Evolutionary conservation across 2,888 invertebrate genomes (phyloP).

Genomic region (Dorcus parallelipipedus): DNA sequence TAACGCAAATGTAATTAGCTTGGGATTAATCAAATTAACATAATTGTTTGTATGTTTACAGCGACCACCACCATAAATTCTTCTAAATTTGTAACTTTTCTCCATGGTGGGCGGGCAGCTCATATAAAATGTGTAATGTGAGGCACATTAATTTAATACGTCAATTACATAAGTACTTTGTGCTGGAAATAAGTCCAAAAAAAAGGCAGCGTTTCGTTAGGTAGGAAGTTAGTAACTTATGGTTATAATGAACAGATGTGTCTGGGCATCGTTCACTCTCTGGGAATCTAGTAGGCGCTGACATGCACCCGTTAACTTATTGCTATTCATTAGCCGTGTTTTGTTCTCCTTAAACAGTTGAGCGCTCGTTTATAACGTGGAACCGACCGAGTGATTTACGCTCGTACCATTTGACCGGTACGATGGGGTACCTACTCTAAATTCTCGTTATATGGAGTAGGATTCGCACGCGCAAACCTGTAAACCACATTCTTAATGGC

Average conservation of each 20-base stretch:
- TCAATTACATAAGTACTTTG: neutral
- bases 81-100: no score
- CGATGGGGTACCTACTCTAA: conserved; percentile 14
- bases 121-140: neutral
- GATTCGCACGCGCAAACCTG: conserved; percentile 17
- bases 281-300: conserved; percentile 30
- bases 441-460: conserved; percentile 17
- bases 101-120: no score
- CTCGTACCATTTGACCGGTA: conserved; percentile 22
- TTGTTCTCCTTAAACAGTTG: conserved; percentile 39
- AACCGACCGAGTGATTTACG: conserved; percentile 38
- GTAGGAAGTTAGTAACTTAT: conserved; percentile 23
- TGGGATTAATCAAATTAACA: no score
- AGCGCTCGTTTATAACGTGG: conserved; percentile 38
- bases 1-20: no score
- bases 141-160: neutral
- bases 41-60: no score
- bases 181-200: neutral
- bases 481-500: conserved; percentile 19
- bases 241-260: conserved; percentile 25
- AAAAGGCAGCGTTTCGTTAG: neutral
- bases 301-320: conserved; percentile 36
- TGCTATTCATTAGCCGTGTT: conserved; percentile 40
- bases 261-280: conserved; percentile 29
- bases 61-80: no score